Evolutionary conservation across 2,797 vertebrate species (phyloP).

Genomic region (Hipposideros larvatus): DNA sequence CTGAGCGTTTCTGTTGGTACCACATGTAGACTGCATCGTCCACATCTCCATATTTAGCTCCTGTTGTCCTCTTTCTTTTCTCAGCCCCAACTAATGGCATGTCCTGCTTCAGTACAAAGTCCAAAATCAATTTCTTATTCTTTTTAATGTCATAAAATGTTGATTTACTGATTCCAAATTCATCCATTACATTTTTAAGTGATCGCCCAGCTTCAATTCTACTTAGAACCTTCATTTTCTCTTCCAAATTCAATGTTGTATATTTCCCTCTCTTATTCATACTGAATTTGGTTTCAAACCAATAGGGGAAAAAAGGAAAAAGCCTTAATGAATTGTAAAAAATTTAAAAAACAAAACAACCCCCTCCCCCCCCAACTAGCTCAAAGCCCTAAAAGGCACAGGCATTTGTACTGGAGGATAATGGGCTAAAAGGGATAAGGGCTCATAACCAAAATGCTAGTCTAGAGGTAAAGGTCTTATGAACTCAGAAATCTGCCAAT

Average conservation of each 20-base stretch:
- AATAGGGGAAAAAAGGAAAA: slow-evolving; percentile 1
- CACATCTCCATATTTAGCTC: slow-evolving; percentile 67
- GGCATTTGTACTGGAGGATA: neutral
- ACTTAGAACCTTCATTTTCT: slow-evolving; percentile 78
- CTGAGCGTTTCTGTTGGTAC: slow-evolving; percentile 63
- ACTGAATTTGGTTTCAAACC: slow-evolving; percentile 64
- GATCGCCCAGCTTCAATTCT: slow-evolving; percentile 73
- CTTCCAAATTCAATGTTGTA: slow-evolving; percentile 70
- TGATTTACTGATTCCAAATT: slow-evolving; percentile 79
- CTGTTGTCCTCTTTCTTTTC: slow-evolving; percentile 73
- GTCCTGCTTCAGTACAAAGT: slow-evolving; percentile 75
- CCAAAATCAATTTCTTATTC: slow-evolving; percentile 74
- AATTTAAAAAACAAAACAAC: neutral
- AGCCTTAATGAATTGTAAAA: neutral
- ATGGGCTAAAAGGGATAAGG: neutral
- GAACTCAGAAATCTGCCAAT: neutral
- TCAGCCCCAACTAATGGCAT: slow-evolving; percentile 64
- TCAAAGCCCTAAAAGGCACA: slow-evolving; percentile 5
- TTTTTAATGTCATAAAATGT: slow-evolving; percentile 79
- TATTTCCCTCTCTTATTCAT: slow-evolving; percentile 75
- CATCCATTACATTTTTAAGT: slow-evolving; percentile 72
- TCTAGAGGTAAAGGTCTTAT: neutral
- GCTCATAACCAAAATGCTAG: neutral
- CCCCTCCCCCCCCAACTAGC: neutral
- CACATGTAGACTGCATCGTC: slow-evolving; percentile 61